Percentiles rank a stretch among this genome's conserved stretches.
Conservation (phyloP, 2,888 invertebrate species). For the Junonia oenone region DNA sequence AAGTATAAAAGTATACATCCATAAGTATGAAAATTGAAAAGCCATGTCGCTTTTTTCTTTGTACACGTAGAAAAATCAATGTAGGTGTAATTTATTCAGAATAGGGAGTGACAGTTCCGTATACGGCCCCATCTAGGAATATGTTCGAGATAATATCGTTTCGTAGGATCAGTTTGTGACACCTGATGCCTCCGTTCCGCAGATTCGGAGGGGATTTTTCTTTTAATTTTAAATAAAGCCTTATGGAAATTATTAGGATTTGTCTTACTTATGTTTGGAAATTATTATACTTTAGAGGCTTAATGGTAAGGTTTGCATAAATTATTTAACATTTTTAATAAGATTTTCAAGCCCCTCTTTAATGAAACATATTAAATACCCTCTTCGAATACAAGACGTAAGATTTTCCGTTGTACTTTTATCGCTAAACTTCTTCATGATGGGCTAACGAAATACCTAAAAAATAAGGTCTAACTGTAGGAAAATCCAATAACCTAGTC, state of each 20-base stretch:
- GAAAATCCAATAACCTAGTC: not conserved
- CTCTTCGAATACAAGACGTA: not conserved
- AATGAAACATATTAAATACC: not conserved
- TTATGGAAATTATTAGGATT: constrained; percentile 28
- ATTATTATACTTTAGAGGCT: not conserved
- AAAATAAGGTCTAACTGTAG: not conserved
- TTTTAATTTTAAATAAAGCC: constrained; percentile 48
- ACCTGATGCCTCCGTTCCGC: constrained; percentile 66
- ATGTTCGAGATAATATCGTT: constrained; percentile 69
- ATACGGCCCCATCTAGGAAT: constrained; percentile 60
- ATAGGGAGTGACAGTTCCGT: constrained; percentile 47
- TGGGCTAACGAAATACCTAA: not conserved
- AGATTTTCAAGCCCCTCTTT: not conserved
- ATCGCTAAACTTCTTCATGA: not conserved
- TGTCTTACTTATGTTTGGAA: not conserved
- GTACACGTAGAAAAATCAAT: constrained; percentile 27
- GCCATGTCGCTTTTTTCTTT: not conserved
- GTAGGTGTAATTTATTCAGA: constrained; percentile 65
- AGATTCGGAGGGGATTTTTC: constrained; percentile 41
- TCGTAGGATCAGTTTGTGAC: constrained; percentile 63
- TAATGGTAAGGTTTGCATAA: not conserved
- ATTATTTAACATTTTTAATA: not conserved
- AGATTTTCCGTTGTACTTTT: not conserved
- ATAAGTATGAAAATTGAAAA: not conserved
- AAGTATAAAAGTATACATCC: not conserved